Conservation (phyloP, 2,888 invertebrate species). For the Phyllotreta striolata region DNA sequence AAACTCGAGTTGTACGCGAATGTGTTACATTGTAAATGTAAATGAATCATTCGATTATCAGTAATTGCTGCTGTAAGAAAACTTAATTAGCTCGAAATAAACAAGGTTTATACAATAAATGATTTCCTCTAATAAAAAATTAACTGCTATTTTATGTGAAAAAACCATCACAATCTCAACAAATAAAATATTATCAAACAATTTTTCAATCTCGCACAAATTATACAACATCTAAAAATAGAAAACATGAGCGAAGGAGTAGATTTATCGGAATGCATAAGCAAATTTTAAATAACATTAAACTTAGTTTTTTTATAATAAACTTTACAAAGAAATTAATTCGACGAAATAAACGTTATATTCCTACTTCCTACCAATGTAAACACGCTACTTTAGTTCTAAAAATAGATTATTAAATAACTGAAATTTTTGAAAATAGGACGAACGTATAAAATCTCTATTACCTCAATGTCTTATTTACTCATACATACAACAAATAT, state of each 20-base stretch:
- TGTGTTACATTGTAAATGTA: no score
- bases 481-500: no score
- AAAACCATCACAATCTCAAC: neutral
- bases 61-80: no score
- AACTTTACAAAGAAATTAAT: constrained; percentile 4
- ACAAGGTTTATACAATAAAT: neutral
- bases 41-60: no score
- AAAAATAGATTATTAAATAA: constrained; percentile 27
- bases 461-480: no score
- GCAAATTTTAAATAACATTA: neutral
- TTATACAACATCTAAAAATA: constrained; percentile 14
- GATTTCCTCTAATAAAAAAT: neutral
- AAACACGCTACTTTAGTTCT: constrained; percentile 15
- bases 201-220: constrained; percentile 2
- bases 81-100: no score
- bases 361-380: neutral
- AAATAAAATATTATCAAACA: constrained; percentile 2
- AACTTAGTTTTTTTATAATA: neutral
- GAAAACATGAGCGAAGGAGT: neutral
- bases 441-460: neutral
- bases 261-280: neutral
- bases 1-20: no score
- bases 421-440: neutral
- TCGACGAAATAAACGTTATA: neutral
- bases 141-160: neutral